Percentiles rank a stretch among this genome's conserved stretches.
phyloP scores from a whole-genome alignment of 1,140 invertebrate genomes.

The Meloidogyne floridensis region DNA sequence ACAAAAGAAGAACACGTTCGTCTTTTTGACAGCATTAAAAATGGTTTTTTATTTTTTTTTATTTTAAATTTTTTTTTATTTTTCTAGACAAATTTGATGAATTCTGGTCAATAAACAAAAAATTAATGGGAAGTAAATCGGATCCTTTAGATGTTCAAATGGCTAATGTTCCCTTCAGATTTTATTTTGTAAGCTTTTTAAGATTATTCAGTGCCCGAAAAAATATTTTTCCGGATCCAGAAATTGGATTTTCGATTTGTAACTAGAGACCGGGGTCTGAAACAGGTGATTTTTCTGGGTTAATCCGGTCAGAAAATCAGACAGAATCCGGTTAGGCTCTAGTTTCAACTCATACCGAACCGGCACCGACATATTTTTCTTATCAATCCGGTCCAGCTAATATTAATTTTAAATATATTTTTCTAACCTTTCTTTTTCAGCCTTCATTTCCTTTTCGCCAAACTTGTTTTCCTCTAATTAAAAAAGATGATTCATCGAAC shows the following conservation, averaged over 20 bases:
- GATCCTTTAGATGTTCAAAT: conserved; percentile 66
- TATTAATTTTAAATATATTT: conserved; percentile 67
- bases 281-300: too few relatives aligned
- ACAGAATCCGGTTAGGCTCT: too few relatives aligned
- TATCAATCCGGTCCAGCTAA: too few relatives aligned
- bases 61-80: conserved; percentile 38
- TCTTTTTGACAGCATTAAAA: conserved; percentile 87
- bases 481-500: conserved; percentile 70
- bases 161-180: conserved; percentile 68
- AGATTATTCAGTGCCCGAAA: conserved; percentile 70
- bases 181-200: conserved; percentile 68
- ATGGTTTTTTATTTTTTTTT: conserved; percentile 72
- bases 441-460: conserved; percentile 66
- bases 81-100: conserved; percentile 92
- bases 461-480: conserved; percentile 34
- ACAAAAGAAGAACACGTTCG: conserved; percentile 96
- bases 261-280: conserved; percentile 62
- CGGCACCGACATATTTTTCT: too few relatives aligned
- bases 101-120: conserved; percentile 93
- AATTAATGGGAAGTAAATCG: conserved; percentile 81
- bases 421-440: conserved; percentile 73
- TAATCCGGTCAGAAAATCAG: too few relatives aligned
- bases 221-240: too few relatives aligned
- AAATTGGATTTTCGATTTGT: too few relatives aligned
- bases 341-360: too few relatives aligned